A percentile compares a stretch with the other conserved stretches of the same genome.
These are phyloP conservation scores for Drosophila trapezifrons DNA, from an alignment of 1,140 invertebrate genomes.

Conservation along the genomic window DNA sequence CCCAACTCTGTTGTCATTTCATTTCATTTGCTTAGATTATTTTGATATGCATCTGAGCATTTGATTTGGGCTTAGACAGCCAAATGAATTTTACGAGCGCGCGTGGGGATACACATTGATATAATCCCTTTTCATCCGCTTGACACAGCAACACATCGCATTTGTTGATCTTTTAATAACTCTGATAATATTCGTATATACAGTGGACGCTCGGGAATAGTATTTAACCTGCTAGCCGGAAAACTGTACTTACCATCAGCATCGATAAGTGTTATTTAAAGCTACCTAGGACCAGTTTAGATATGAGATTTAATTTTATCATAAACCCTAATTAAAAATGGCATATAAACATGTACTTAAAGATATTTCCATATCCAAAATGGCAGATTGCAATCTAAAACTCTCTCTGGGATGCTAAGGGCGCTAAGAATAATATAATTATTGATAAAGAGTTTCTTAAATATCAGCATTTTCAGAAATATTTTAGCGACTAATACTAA, in stretches of 20 bases:
- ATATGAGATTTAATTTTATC: background rate
- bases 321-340: background rate
- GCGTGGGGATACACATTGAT: conserved; percentile 31
- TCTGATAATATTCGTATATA: conserved; percentile 15
- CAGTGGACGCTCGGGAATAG: background rate
- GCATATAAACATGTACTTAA: no score
- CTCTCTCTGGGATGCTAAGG: no score
- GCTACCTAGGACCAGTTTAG: background rate
- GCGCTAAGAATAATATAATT: background rate
- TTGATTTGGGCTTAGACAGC: conserved; percentile 55
- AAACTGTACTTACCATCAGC: no score
- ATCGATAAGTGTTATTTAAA: no score
- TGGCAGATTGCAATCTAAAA: background rate
- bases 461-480: no score
- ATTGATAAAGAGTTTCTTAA: no score
- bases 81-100: conserved; percentile 40
- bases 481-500: no score
- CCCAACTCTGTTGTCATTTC: conserved; percentile 57
- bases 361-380: no score
- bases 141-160: conserved; percentile 5
- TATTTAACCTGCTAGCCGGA: background rate
- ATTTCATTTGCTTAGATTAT: conserved; percentile 69
- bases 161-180: conserved; percentile 43
- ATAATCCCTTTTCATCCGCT: conserved; percentile 35
- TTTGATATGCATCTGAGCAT: conserved; percentile 72